These are phyloP conservation scores for Papilio helenus DNA, from an alignment of 1,140 invertebrate species.

Conservation along the genomic window DNA sequence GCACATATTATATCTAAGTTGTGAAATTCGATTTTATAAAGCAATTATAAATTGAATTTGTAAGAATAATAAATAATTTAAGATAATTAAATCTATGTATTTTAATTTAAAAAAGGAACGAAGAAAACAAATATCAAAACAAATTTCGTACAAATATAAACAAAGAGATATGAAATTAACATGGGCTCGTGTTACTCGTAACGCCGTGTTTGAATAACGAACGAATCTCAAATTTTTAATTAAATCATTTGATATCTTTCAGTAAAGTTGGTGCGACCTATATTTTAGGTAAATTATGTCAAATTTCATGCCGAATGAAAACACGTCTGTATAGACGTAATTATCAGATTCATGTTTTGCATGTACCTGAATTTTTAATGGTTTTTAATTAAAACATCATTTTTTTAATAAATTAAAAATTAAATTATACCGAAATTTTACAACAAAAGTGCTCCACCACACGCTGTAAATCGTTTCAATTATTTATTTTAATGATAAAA, in stretches of 20 bases:
- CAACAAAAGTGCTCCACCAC: not conserved
- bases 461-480: not conserved
- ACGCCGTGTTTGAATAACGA: conserved; percentile 49
- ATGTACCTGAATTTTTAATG: not conserved
- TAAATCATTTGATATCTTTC: conserved; percentile 56
- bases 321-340: not conserved
- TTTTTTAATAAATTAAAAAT: not conserved
- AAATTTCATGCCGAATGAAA: not conserved
- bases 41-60: too few species aligned
- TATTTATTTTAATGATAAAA: too few species aligned
- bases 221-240: conserved; percentile 61
- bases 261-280: conserved; percentile 35
- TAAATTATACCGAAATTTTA: not conserved
- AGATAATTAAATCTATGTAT: not conserved
- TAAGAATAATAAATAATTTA: not conserved
- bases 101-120: not conserved
- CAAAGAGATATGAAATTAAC: conserved; percentile 57
- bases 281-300: conserved; percentile 45
- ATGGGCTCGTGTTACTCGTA: conserved; percentile 55
- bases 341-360: not conserved
- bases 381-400: not conserved
- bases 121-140: conserved; percentile 33
- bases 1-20: too few species aligned
- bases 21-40: too few species aligned
- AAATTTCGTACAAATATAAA: conserved; percentile 48